phyloP scores from a whole-genome alignment of 2,113 vertebrate genomes.

The Spizaetus ornatus region DNA sequence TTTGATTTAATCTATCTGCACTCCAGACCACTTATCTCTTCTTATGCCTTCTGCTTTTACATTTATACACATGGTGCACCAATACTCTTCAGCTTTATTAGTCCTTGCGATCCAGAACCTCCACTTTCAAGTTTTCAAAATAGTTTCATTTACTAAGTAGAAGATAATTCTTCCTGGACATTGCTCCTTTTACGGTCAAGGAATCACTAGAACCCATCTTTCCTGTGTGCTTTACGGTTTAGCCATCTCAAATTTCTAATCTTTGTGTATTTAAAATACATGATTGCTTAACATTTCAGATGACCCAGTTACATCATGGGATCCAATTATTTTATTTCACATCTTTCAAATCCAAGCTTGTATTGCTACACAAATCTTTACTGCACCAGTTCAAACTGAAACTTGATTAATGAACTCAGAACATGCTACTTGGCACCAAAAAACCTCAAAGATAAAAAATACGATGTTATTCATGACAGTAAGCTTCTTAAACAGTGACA shows the following conservation, averaged over 20 bases:
- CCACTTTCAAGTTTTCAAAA: not conserved
- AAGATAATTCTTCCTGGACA: not conserved
- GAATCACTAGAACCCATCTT: not conserved
- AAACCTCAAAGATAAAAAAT: not conserved
- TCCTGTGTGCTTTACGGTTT: not conserved
- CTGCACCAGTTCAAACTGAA: not conserved
- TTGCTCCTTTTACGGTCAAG: constrained; percentile 13
- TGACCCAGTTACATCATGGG: not conserved
- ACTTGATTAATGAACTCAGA: not conserved
- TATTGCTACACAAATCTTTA: not conserved
- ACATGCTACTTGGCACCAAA: not conserved
- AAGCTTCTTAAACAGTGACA: not conserved
- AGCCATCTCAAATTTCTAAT: not conserved
- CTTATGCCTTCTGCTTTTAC: not conserved
- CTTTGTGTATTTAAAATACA: not conserved
- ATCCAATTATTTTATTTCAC: not conserved
- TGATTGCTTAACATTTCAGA: not conserved
- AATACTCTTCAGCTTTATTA: not conserved
- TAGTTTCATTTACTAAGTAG: not conserved
- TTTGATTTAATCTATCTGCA: not conserved
- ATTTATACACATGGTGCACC: not conserved
- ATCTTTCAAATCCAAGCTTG: not conserved
- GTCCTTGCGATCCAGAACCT: not conserved
- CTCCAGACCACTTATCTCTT: not conserved
- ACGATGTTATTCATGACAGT: not conserved